Evolutionary conservation across 2,797 vertebrate species (phyloP).

Genomic region (Austrolebias charrua): DNA sequence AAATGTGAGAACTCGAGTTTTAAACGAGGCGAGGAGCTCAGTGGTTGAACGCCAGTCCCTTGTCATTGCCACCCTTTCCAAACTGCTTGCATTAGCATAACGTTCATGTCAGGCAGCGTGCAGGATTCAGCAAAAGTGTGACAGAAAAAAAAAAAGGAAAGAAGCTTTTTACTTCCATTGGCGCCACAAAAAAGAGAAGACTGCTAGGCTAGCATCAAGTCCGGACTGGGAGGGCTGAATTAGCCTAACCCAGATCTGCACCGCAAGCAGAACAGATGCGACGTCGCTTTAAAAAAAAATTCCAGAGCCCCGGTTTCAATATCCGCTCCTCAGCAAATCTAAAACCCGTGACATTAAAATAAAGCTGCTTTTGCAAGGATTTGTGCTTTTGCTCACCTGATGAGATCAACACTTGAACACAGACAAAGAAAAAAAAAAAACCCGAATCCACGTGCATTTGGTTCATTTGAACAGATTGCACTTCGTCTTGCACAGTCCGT

Average conservation of each 20-base stretch:
- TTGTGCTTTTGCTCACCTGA: constrained; percentile 54
- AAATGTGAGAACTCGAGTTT: constrained; percentile 57
- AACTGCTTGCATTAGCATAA: constrained; percentile 71
- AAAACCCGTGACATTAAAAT: constrained; percentile 80
- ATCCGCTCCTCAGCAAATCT: constrained; percentile 78
- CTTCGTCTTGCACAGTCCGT: constrained; percentile 3
- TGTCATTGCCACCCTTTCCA: constrained; percentile 37
- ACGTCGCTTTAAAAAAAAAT: constrained; percentile 43
- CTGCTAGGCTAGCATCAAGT: constrained; percentile 32
- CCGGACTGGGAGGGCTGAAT: constrained; percentile 33
- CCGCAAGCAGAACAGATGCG: constrained; percentile 71
- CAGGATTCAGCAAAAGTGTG: constrained; percentile 54
- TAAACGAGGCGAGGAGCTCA: constrained; percentile 55
- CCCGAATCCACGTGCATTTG: constrained; percentile 3
- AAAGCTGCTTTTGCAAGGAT: constrained; percentile 69
- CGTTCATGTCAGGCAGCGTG: constrained; percentile 57
- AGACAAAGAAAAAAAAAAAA: constrained; percentile 58
- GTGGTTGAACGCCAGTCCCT: constrained; percentile 52
- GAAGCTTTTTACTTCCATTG: constrained; percentile 11
- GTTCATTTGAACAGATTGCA: neutral
- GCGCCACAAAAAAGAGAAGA: constrained; percentile 24
- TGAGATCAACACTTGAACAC: constrained; percentile 72
- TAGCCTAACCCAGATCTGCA: constrained; percentile 72
- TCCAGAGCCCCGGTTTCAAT: constrained; percentile 77
- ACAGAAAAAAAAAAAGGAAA: constrained; percentile 28